phyloP scores from a whole-genome alignment of 2,888 invertebrate genomes.

The Notodonta ziczac region DNA sequence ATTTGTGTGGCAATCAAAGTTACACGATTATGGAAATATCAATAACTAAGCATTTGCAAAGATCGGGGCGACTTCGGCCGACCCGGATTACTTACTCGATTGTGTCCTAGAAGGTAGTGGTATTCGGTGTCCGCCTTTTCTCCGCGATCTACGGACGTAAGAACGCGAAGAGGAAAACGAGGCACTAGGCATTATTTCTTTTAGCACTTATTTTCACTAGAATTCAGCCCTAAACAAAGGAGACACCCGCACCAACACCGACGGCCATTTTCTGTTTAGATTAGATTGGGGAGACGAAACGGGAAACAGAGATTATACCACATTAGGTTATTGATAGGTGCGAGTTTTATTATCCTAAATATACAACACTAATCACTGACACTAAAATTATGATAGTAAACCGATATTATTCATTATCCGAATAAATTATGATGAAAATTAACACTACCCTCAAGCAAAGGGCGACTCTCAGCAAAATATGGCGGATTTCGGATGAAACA shows the following conservation, averaged over 20 bases:
- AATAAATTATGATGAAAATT: conserved; percentile 67
- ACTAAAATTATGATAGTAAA: conserved; percentile 66
- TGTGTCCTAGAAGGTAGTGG: conserved; percentile 92
- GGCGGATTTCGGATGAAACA: conserved; percentile 73
- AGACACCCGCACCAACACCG: conserved; percentile 91
- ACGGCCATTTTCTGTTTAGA: conserved; percentile 93
- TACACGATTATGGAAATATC: conserved; percentile 59
- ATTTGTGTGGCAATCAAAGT: conserved; percentile 36
- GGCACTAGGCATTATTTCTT: conserved; percentile 95
- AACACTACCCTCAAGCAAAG: conserved; percentile 72
- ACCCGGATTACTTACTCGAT: conserved; percentile 89
- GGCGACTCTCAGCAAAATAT: conserved; percentile 81
- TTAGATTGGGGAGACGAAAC: conserved; percentile 81
- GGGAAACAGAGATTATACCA: conserved; percentile 69
- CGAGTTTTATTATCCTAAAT: conserved; percentile 52
- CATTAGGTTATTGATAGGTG: conserved; percentile 59
- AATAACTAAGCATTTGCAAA: conserved; percentile 57
- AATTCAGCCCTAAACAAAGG: conserved; percentile 91
- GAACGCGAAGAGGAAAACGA: conserved; percentile 96
- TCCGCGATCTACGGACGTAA: conserved; percentile 95
- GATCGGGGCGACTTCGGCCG: conserved; percentile 72
- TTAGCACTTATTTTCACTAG: conserved; percentile 81
- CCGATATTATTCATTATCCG: conserved; percentile 75
- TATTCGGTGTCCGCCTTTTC: conserved; percentile 95
- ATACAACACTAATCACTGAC: conserved; percentile 72